Evolutionary conservation across 2,888 invertebrate species (phyloP), one percentile per base, ranked within the genome.

Genomic region (Hyalella azteca): DNA sequence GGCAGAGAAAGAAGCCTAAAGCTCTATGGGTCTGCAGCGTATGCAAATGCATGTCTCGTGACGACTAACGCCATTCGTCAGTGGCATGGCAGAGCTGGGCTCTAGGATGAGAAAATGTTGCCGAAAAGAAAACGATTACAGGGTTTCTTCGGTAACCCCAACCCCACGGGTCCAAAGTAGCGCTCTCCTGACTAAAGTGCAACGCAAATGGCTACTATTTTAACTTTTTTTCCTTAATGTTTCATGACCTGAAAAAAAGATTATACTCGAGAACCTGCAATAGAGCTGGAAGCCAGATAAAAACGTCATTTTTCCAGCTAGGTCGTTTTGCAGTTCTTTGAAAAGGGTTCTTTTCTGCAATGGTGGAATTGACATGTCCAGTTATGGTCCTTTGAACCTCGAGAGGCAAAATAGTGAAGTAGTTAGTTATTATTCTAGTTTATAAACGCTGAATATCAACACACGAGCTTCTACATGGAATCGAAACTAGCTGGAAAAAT

Each of bases 21-120:
- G 54, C 54, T 54, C 29, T 54, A 29, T 54, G 29, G 54, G 26
- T 54, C 54, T 32, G 66, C 36, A 36, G 66, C 66, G 66, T 66
- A 66, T 66, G 66, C 66, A 66, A 66, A 66, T 66, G 66, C 19
- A 32, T 36, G 66, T 66, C 36, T 36, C 22, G 36, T 32, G 36
- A 32, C 36, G 66, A 36, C 66, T 66, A 19, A 66, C 66, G 66
- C 36, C 66, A 66, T 66, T 66, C 66, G 39, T 66, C 66, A 66
- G 36, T 66, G 66, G 36, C 66, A 66, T 66, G 36, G 36, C 36
- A 29, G 36, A 32, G n/a, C n/a, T 36, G 32, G 29, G 4, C 36
- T 2, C 19, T 32, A 36, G n/a, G n/a, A 32, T 29, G 3, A 36
- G 36, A 66, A 66, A 36, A 36, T 36, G n/a, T 19, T 36, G 66